Base-by-base conservation (phyloP, 2,113 vertebrate genomes). In the Calonectris borealis region DNA sequence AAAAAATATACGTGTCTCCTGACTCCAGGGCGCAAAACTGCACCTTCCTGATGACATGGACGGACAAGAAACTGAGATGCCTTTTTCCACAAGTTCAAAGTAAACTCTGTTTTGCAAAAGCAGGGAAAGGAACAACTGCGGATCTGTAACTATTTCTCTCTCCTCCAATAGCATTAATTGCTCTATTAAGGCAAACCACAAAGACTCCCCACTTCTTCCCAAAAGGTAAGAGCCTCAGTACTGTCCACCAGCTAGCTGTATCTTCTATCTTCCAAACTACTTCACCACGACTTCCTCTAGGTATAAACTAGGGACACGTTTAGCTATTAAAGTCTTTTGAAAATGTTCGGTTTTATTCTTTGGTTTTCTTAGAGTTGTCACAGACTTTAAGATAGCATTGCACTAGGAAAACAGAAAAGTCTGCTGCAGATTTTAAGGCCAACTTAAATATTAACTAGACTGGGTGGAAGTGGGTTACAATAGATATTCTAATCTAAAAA, bases 1-100 rank as follows among this genome's bases (percentile, higher is more conserved):
- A n/a, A 49, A 14, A 19, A 18, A 3, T 31, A 1, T 6, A 7
- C 14, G 3, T 6, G 10, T 36, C n/a, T 71, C 48, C 2, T 6
- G 32, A 42, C 24, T 64, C 10, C n/a, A 76, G 22, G 34, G 73
- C 8, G 4, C 1, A 3, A 31, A 93, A 26, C 72, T 34, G 29
- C 70, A 85, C 48, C n/a, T 85, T 51, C 52, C 21, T 18, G n/a
- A 27, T n/a, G 65, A 62, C 3, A 1, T 0, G 10, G 32, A n/a
- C 0, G 0, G 34, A n/a, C 65, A 78, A 75, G 27, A 76, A 46
- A 46, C 0, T 11, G 48, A 82, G 38, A 32, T 46, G 64, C 13
- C 40, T 49, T 79, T 25, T 71, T 20, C 65, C 46, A 65, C 24
- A 36, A 73, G 36, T 42, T 78, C 51, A 48, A 69, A 62, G 51